phyloP scores from a whole-genome alignment of 2,888 invertebrate genomes.

The Eugnorisma glareosa region DNA sequence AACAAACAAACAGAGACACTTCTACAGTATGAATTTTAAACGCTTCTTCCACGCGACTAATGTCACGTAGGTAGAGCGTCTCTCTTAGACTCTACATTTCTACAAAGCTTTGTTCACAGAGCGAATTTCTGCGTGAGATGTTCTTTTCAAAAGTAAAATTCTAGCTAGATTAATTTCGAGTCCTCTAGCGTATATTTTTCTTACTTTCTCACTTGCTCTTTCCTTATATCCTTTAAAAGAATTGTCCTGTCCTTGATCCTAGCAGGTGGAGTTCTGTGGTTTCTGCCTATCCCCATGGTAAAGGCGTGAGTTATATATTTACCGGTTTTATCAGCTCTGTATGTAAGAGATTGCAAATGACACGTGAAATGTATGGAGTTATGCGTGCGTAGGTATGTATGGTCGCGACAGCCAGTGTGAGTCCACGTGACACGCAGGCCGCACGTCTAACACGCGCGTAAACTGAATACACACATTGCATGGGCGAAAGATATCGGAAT shows the following conservation, averaged over 20 bases:
- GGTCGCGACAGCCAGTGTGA: slow-evolving; percentile 15
- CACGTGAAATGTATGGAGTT: slow-evolving; percentile 18
- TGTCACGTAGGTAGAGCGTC: not conserved
- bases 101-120: slow-evolving; percentile 32
- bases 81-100: not conserved
- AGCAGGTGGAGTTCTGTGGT: not conserved
- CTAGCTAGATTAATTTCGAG: slow-evolving; percentile 11
- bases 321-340: slow-evolving; percentile 15
- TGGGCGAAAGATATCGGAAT: slow-evolving; percentile 5
- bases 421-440: slow-evolving; percentile 33
- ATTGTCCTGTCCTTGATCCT: too few species aligned
- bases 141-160: slow-evolving; percentile 30
- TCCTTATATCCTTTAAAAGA: slow-evolving; percentile 2
- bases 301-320: not conserved
- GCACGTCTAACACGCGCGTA: slow-evolving; percentile 19
- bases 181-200: slow-evolving; percentile 1
- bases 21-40: slow-evolving; percentile 8
- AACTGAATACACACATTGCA: not conserved
- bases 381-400: slow-evolving; percentile 37
- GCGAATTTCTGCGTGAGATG: slow-evolving; percentile 17
- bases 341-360: slow-evolving; percentile 24
- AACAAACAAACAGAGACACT: not conserved
- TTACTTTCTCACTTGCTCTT: not conserved
- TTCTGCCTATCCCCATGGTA: not conserved
- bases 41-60: not conserved